phyloP scores from a whole-genome alignment of 2,797 vertebrate genomes.

The Acridotheres tristis region DNA sequence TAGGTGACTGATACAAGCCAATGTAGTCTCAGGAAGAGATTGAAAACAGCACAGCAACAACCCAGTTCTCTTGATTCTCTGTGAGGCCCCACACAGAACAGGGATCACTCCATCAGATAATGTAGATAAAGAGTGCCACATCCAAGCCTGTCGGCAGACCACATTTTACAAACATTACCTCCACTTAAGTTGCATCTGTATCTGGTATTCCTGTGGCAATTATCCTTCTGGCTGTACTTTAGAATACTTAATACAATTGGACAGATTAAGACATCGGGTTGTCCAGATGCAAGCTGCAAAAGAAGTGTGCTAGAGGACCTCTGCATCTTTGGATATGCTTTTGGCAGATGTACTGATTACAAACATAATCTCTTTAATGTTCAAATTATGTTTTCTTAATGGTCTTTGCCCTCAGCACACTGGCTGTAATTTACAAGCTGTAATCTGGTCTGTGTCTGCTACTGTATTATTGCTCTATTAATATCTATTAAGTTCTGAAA shows the following conservation, averaged over 20 bases:
- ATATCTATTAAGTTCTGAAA: conserved; percentile 48
- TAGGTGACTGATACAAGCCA: background rate
- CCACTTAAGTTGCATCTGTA: background rate
- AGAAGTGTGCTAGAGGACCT: background rate
- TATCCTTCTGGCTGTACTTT: conserved; percentile 1
- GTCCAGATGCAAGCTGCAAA: background rate
- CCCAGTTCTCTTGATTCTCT: background rate
- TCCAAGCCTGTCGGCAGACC: background rate
- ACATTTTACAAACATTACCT: background rate
- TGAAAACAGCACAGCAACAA: background rate
- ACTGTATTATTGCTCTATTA: conserved; percentile 49
- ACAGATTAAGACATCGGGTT: background rate
- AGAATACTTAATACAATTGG: conserved; percentile 1
- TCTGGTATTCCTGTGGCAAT: background rate
- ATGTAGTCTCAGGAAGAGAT: background rate
- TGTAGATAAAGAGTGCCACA: background rate
- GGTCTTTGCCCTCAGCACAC: conserved; percentile 4
- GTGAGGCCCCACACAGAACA: background rate
- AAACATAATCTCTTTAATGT: conserved; percentile 36
- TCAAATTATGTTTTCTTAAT: conserved; percentile 52
- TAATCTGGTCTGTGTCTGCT: conserved; percentile 26
- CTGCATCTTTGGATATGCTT: background rate
- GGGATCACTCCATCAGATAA: background rate
- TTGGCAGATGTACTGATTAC: conserved; percentile 33
- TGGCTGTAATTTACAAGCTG: conserved; percentile 40